A percentile compares a stretch with the other conserved stretches of the same genome.
These are phyloP conservation scores for Himantopus leucocephalus DNA, from an alignment of 2,113 vertebrate species.

Conservation along the genomic window DNA sequence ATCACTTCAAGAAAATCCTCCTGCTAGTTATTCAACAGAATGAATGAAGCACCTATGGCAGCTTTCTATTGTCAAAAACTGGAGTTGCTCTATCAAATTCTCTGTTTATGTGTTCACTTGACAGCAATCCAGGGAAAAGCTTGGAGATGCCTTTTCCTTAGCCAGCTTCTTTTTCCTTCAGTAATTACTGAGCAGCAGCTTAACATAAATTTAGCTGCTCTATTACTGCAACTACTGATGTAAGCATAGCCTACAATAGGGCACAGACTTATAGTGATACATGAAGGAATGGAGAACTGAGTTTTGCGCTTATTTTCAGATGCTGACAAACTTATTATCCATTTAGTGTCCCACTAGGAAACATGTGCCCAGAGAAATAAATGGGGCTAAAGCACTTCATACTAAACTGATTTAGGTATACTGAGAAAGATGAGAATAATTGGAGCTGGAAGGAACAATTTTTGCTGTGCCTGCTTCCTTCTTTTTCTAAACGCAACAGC, in stretches of 20 bases:
- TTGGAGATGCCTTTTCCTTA: not conserved
- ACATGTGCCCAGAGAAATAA: constrained; percentile 26
- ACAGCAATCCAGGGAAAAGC: constrained; percentile 34
- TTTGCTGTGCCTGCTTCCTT: not conserved
- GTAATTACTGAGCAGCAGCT: constrained; percentile 37
- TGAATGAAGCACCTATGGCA: not conserved
- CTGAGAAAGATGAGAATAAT: constrained; percentile 27
- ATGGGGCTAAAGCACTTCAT: constrained; percentile 9
- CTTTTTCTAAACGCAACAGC: constrained; percentile 13
- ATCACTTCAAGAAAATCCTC: not conserved
- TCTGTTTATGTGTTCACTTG: constrained; percentile 5
- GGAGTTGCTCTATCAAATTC: not conserved
- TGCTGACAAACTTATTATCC: constrained; percentile 35
- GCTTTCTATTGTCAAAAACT: not conserved
- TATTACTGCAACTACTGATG: constrained; percentile 12
- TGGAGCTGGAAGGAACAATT: constrained; percentile 3
- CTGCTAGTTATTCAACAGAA: not conserved
- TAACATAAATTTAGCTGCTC: constrained; percentile 36
- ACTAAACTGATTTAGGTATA: constrained; percentile 6
- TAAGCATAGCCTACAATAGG: not conserved
- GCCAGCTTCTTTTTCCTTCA: constrained; percentile 27
- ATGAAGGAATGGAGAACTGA: not conserved
- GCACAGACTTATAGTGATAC: not conserved
- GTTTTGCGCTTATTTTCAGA: not conserved
- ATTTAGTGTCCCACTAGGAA: constrained; percentile 12